These are phyloP conservation scores for Tauraco erythrolophus DNA, from an alignment of 2,113 vertebrate genomes.

Conservation along the genomic window DNA sequence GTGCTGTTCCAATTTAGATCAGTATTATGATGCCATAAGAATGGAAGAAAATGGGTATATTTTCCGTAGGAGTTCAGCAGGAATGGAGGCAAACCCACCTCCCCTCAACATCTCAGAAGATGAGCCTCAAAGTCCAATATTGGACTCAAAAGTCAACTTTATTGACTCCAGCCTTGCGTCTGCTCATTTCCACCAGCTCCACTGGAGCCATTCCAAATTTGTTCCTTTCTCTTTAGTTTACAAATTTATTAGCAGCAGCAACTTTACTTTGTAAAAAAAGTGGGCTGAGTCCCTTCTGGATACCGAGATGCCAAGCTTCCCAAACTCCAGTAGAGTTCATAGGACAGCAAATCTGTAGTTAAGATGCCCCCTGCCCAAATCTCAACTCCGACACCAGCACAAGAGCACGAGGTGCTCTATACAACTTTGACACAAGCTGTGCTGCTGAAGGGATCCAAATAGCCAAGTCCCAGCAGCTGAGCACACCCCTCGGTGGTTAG, in stretches of 20 bases:
- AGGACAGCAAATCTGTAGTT: not conserved
- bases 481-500: not conserved
- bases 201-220: not conserved
- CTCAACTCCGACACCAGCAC: not conserved
- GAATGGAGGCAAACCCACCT: not conserved
- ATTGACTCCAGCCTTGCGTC: not conserved
- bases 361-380: not conserved
- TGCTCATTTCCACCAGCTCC: not conserved
- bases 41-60: not conserved
- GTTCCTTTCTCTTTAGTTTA: not conserved
- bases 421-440: not conserved
- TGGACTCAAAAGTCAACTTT: not conserved
- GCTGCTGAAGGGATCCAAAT: not conserved
- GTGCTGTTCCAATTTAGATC: not conserved
- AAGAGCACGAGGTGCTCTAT: not conserved
- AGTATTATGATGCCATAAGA: not conserved
- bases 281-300: not conserved
- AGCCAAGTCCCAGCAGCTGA: not conserved
- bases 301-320: not conserved
- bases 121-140: not conserved
- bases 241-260: not conserved
- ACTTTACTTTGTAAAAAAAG: not conserved
- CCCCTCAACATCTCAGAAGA: not conserved
- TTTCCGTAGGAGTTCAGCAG: not conserved
- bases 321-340: not conserved